A percentile compares a stretch with the other conserved stretches of the same genome.
Conservation (phyloP, 53 echinoderm and acorn worm genomes). For the Antedon mediterranea region DNA sequence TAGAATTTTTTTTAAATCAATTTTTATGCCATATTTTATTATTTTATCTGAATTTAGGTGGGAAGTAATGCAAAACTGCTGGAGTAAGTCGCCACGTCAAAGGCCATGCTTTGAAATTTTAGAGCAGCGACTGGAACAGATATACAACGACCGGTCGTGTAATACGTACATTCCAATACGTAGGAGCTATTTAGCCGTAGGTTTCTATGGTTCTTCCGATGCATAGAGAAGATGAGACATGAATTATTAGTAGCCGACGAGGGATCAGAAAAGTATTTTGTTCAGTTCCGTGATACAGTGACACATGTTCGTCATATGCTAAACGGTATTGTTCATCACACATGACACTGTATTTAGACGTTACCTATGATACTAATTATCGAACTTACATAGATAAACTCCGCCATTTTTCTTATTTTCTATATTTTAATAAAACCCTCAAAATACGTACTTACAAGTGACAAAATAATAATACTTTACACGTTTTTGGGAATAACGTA, state of each 20-base stretch:
- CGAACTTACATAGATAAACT: too few relatives aligned
- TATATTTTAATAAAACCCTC: not conserved
- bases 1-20: too few relatives aligned
- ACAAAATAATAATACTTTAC: not conserved
- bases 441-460: not conserved
- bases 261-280: too few relatives aligned
- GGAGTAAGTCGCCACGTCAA: not conserved
- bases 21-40: too few relatives aligned
- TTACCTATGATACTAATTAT: too few relatives aligned
- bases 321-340: too few relatives aligned
- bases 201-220: not conserved
- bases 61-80: not conserved
- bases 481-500: too few relatives aligned
- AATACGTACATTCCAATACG: not conserved
- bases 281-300: too few relatives aligned
- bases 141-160: not conserved
- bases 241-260: too few relatives aligned
- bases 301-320: too few relatives aligned
- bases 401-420: not conserved
- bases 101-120: not conserved
- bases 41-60: not conserved
- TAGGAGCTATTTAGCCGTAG: not conserved
- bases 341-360: too few relatives aligned
- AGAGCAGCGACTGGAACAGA: not conserved
- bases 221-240: not conserved